Evolutionary conservation across 2,113 vertebrate species (phyloP).

Genomic region (Sphyrna mokarran): DNA sequence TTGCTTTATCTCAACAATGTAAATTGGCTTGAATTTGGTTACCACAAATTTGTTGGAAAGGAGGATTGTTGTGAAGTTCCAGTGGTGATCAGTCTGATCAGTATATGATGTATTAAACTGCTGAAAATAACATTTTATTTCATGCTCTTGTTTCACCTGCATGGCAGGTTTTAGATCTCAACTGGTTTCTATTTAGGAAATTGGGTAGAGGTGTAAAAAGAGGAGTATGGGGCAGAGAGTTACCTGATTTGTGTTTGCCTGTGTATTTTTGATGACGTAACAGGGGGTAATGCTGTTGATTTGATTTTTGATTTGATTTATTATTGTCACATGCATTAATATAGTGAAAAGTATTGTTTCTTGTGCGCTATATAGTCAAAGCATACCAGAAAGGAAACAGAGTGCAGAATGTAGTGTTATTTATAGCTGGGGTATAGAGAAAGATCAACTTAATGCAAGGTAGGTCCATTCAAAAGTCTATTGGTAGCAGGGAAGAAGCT

Average conservation of each 20-base stretch:
- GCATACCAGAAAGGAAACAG: no score
- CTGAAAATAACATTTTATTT: neutral
- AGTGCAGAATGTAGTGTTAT: no score
- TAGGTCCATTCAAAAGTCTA: no score
- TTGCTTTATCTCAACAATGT: neutral
- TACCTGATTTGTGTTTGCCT: neutral
- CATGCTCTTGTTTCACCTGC: neutral
- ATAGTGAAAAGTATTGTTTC: no score
- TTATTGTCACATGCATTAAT: no score
- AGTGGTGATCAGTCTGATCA: neutral
- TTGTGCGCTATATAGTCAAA: no score
- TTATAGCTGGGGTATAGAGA: no score
- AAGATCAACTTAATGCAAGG: no score
- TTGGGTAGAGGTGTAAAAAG: neutral
- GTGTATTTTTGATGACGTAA: neutral
- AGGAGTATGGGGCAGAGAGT: neutral
- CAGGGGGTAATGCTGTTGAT: no score
- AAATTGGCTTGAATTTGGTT: neutral
- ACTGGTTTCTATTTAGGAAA: neutral
- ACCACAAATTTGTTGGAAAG: neutral
- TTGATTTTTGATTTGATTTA: no score
- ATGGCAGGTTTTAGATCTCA: neutral
- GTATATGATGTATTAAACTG: neutral
- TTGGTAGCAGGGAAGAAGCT: no score
- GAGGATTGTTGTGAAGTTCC: neutral